Conservation (phyloP, 2,797 vertebrate genomes). For the Lacerta agilis region DNA sequence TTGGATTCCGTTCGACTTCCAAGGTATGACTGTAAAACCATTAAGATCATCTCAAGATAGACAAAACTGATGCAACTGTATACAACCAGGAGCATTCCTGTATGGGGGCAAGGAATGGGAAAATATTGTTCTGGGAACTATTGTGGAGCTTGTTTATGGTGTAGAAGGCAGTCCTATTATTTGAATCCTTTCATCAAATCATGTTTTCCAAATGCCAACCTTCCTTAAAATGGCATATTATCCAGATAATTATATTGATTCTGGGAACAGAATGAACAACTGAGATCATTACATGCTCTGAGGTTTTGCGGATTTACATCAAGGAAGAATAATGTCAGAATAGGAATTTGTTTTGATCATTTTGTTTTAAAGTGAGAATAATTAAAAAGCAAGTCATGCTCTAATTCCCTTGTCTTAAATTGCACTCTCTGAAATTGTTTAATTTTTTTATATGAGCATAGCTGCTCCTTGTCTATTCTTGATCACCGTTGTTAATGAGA, state of each 20-base stretch:
- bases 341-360: conserved; percentile 9
- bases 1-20: no score
- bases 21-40: not conserved
- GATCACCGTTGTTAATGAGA: conserved; percentile 37
- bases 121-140: not conserved
- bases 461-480: conserved; percentile 22
- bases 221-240: not conserved
- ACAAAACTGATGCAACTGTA: not conserved
- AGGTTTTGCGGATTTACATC: conserved; percentile 5
- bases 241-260: not conserved
- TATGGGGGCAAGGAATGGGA: not conserved
- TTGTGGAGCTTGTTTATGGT: not conserved
- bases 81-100: not conserved
- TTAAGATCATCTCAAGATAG: not conserved
- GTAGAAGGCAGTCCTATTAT: not conserved
- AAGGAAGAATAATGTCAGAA: not conserved
- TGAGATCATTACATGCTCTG: not conserved
- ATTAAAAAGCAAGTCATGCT: conserved; percentile 15
- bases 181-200: conserved; percentile 2
- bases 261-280: not conserved
- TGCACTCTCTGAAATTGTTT: not conserved
- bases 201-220: not conserved
- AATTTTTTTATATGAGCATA: conserved; percentile 9
- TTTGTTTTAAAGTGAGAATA: accelerated
- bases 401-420: not conserved